These are phyloP conservation scores for Drosophila nigromelanica DNA, from an alignment of 1,140 invertebrate genomes.

Conservation along the genomic window DNA sequence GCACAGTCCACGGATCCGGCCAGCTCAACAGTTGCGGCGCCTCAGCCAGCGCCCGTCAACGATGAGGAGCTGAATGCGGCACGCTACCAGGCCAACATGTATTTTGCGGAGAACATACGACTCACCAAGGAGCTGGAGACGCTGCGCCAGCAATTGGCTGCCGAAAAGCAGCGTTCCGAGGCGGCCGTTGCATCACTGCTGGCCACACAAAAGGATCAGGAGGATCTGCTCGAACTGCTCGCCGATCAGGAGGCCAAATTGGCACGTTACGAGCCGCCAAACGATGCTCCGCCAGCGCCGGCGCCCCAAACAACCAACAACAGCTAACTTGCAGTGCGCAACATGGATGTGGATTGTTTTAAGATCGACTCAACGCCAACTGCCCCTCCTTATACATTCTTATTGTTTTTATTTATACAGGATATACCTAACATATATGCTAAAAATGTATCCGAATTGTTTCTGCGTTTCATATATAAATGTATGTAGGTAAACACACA, in stretches of 20 bases:
- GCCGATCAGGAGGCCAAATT: constrained; percentile 87
- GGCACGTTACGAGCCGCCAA: constrained; percentile 49
- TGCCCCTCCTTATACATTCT: constrained; percentile 40
- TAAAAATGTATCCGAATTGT: constrained; percentile 12
- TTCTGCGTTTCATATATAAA: neutral
- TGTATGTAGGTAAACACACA: neutral
- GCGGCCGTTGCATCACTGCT: constrained; percentile 85
- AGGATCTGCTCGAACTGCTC: constrained; percentile 93
- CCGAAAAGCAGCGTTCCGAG: constrained; percentile 60
- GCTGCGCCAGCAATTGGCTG: constrained; percentile 57
- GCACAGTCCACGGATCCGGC: neutral
- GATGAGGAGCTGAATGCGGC: constrained; percentile 65
- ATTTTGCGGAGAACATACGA: constrained; percentile 79
- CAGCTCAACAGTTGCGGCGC: neutral
- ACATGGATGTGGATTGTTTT: constrained; percentile 1
- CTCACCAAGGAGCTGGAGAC: constrained; percentile 83
- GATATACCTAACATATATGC: constrained; percentile 18
- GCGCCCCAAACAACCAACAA: constrained; percentile 21
- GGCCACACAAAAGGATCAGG: constrained; percentile 93
- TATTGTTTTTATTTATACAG: constrained; percentile 32
- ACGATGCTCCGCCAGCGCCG: constrained; percentile 6
- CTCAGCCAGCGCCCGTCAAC: constrained; percentile 21
- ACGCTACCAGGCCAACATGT: constrained; percentile 75
- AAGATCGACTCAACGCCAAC: constrained; percentile 28
- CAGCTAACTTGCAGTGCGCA: constrained; percentile 50